Evolutionary conservation across 2,113 vertebrate genomes (phyloP), one percentile per base, ranked within the genome.

Genomic region (Bungarus multicinctus): DNA sequence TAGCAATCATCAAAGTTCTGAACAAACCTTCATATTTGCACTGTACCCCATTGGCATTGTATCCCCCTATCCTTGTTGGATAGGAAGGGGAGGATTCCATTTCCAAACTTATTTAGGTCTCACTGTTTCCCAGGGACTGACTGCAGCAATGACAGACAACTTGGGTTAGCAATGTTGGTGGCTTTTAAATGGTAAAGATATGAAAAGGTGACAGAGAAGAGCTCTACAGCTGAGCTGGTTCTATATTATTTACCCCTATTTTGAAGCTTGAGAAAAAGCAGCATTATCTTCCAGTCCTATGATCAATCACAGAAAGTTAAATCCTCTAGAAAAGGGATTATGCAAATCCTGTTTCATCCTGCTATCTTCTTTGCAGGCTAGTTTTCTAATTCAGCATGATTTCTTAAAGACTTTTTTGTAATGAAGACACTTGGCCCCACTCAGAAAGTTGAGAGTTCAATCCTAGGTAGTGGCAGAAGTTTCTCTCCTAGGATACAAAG

Each of bases 1-100:
- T 92, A 94, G 90, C 2, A 86, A 5, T n/a, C 25, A 7, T 60
- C 85, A 89, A 12, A 93, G 90, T 94, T 95, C 64, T 90, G 18
- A 95, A 1, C 88, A 88, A 74, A 25, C 85, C 2, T 52, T 18
- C 3, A 64, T 0, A 4, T 90, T 93, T 7, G 55, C 7, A 58
- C 89, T 86, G n/a, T n/a, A 85, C 64, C 30, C 69, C n/a, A 90
- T 50, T 50, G 8, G 8, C 47, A 50, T 50, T 50, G 47, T 50
- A 50, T 8, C 47, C 47, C 1, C 8, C 47, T 50, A 50, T 50
- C 47, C 47, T 50, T 89, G 93, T 55, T 55, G 43, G 27, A 57
- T 60, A 95, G 25, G 22, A 52, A 90, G 14, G 89, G 92, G 94
- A 94, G 4, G 69, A 74, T n/a, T 91, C 92, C 50, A 8, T 94